Evolutionary conservation across 2,113 vertebrate species (phyloP), one percentile per base, ranked within the genome.

Genomic region (Siniperca knerii): DNA sequence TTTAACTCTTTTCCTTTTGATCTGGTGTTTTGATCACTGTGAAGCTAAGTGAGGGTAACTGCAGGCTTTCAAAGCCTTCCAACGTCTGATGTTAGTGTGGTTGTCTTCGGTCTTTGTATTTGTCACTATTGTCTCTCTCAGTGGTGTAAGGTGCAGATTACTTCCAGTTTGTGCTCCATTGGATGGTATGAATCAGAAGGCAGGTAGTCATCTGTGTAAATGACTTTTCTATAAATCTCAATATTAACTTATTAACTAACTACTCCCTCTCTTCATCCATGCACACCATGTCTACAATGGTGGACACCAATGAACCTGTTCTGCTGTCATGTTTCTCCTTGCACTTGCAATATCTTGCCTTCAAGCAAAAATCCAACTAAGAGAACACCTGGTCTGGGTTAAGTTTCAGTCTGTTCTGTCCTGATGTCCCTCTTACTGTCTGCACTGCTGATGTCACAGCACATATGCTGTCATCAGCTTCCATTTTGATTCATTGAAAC

Each of bases 151-250:
- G 75, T 68, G 65, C 46, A 75, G 11, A 57, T 77, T 69, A 69
- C 42, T 64, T 85, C 33, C 68, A 72, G 54, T 69, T 54, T 64
- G 42, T 16, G 74, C 80, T 75, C 54, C 55, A 72, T 60, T 84
- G 72, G 18, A 25, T 48, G 42, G 35, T 71, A 61, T 44, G 29
- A 65, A 57, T 70, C 37, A 66, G 77, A 77, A 37, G 69, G 52
- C 62, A 74, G 42, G 8, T 52, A 46, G 57, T 76, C 79, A 73
- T 60, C 74, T 72, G 37, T 88, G 58, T 44, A 68, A 67, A 84
- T 61, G 65, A 15, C 42, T 84, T 75, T 62, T 76, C 65, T 73
- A 2, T 33, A 68, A 75, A 79, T 58, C 78, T 57, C 69, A 71
- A 54, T 70, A 77, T 80, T 52, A 58, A 61, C 15, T 40, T 6